Base-by-base conservation (phyloP, 2,113 vertebrate species). In the Campylomormyrus numenius region DNA sequence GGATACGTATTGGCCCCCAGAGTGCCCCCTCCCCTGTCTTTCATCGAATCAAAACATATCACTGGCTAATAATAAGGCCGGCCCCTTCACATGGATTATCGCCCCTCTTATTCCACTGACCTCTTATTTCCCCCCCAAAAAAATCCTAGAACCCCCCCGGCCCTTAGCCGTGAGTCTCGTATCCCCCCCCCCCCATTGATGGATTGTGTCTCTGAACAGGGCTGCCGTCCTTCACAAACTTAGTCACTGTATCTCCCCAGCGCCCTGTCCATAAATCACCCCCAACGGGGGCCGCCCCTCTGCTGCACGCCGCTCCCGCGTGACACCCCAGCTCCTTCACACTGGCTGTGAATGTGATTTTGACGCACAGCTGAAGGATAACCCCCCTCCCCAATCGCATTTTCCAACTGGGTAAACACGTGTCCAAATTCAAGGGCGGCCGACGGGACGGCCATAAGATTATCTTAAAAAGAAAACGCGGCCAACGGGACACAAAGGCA, bases 211-310 rank as follows among this genome's bases (percentile, higher is more conserved):
- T 77, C 85, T 89, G 66, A 88, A 90, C 27, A 74, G 24, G 87
- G 56, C 58, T 89, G 91, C 91, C 89, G 83, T 90, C 90, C 89
- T 89, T 89, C 66, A 90, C 89, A 88, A 91, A 89, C 83, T 91
- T 80, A 87, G 74, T 91, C 90, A 92, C 31, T 93, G 92, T 91
- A 92, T 92, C 90, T 91, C 92, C 92, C 92, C 90, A 85, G 90
- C 45, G 90, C 89, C 88, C 91, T 91, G 89, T 89, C 90, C 91
- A 92, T 93, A 92, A 91, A 92, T 93, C 92, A 93, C 90, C 58
- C 88, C 56, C 52, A 89, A 77, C 87, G 91, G 86, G 83, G 89
- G 90, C 91, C 88, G 70, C 85, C 85, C 62, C 74, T 70, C 84
- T 45, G 88, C 89, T 89, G 45, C 90, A 80, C 87, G 13, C 21